Base-by-base conservation (phyloP, 2,888 invertebrate species). In the Trilocha varians region DNA sequence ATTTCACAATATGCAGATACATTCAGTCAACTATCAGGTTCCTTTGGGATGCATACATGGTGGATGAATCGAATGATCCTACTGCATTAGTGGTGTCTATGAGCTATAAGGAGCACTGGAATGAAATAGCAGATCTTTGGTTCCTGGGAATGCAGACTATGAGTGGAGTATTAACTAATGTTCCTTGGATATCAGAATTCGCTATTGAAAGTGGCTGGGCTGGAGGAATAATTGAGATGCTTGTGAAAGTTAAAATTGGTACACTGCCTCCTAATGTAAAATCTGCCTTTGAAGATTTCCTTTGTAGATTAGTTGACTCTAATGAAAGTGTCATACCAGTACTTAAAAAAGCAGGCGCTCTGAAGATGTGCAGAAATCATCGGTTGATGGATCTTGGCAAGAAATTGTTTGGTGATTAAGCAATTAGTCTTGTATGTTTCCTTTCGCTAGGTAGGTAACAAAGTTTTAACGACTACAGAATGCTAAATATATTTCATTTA, bases 151-250 rank as follows among this genome's bases (percentile, higher is more conserved):
- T 97, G 95, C 96, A 96, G 71, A 96, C 96, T 1, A 92, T 97
- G 88, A 91, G 94, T 61, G 90, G 91, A 25, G 91, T 96, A 0
- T 76, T 96, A 34, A 90, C 93, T 13, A 88, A 91, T 46, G 89
- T 96, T 47, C 94, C 95, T 3, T 96, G 96, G 96, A 91, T 96
- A 48, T 94, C 94, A 0, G 95, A 96, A 61, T 96, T 96, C 76
- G 93, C 95, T 3, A 91, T 96, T 46, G 96, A 96, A 61, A 95
- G 95, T 67, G 96, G 96, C n/a, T 97, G 96, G 95, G 93, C 94
- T 3, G 92, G 94, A 66, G 96, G 95, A 9, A 95, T 96, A 42
- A 88, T 95, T 40, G 91, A 91, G 59, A 93, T 92, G 55, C 84
- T 97, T 51, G 90, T 90, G 49, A 93, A 94, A 78, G 95, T 96